Conservation (phyloP, 2,797 vertebrate genomes). For the Pitangus sulphuratus region DNA sequence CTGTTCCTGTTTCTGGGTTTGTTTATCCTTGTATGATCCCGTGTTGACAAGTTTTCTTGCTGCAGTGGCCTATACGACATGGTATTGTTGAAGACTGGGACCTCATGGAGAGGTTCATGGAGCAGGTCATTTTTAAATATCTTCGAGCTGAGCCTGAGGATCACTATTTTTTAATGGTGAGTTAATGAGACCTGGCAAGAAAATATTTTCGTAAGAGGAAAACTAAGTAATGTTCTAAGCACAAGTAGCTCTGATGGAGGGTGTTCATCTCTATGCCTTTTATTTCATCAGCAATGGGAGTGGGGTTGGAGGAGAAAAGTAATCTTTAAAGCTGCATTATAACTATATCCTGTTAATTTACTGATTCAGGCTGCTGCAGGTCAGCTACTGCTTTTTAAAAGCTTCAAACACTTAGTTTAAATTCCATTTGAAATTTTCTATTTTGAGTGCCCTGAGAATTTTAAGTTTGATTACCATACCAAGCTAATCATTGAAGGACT, state of each 20-base stretch:
- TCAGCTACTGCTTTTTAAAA: background rate
- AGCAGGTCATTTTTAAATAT: slow-evolving; percentile 84
- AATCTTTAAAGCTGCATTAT: background rate
- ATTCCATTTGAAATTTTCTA: background rate
- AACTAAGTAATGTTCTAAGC: background rate
- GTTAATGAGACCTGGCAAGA: background rate
- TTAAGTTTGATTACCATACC: background rate
- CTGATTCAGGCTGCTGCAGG: background rate
- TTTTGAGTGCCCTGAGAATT: background rate
- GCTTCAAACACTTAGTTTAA: background rate
- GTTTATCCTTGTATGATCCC: background rate
- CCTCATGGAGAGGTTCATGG: slow-evolving; percentile 85
- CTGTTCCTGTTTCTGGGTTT: background rate
- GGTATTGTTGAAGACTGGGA: slow-evolving; percentile 85
- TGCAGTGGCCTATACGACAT: slow-evolving; percentile 82
- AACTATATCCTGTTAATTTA: background rate
- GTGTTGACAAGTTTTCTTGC: background rate
- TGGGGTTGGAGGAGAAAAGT: background rate
- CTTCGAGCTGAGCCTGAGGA: slow-evolving; percentile 83
- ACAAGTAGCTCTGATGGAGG: background rate
- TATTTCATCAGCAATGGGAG: background rate
- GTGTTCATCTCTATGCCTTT: background rate
- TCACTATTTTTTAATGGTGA: slow-evolving; percentile 85
- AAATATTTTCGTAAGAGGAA: background rate
- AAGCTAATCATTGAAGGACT: background rate